phyloP scores from a whole-genome alignment of 2,797 vertebrate species.

The Chloroceryle inda region DNA sequence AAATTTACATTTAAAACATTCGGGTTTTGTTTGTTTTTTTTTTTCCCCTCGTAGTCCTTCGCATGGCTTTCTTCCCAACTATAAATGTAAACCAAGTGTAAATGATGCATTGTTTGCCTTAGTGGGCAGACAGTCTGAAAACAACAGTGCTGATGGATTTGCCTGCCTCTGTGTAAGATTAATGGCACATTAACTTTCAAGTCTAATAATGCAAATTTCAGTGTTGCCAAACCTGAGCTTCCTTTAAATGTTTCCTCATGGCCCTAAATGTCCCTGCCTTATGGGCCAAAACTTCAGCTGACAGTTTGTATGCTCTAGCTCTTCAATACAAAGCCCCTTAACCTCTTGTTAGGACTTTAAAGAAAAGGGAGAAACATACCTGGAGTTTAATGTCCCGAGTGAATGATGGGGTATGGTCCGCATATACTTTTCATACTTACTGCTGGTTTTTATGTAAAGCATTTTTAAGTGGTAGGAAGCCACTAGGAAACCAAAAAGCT shows the following conservation, averaged over 20 bases:
- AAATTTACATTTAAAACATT: constrained; percentile 54
- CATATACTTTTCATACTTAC: background rate
- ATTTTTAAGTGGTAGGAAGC: background rate
- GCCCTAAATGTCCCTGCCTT: background rate
- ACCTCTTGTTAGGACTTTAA: background rate
- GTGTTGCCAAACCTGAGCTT: constrained; percentile 30
- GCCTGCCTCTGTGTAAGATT: constrained; percentile 47
- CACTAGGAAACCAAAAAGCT: constrained; percentile 21
- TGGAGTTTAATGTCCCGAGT: background rate
- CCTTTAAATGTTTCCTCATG: constrained; percentile 12
- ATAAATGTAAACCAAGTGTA: constrained; percentile 68
- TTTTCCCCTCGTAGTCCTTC: background rate
- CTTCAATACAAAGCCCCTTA: background rate
- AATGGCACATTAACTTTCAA: constrained; percentile 59
- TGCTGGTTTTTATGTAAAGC: background rate
- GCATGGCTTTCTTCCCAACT: constrained; percentile 30
- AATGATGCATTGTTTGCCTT: constrained; percentile 70
- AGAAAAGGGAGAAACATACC: background rate
- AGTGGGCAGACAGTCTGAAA: constrained; percentile 62
- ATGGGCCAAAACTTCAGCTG: background rate
- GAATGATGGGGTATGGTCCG: background rate
- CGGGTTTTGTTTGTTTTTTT: background rate
- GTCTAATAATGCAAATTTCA: constrained; percentile 49
- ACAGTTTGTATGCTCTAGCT: background rate
- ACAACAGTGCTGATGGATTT: constrained; percentile 64